A percentile compares a stretch with the other conserved stretches of the same genome.
Evolutionary conservation across 2,113 vertebrate genomes (phyloP).

Genomic region (Edolisoma coerulescens): DNA sequence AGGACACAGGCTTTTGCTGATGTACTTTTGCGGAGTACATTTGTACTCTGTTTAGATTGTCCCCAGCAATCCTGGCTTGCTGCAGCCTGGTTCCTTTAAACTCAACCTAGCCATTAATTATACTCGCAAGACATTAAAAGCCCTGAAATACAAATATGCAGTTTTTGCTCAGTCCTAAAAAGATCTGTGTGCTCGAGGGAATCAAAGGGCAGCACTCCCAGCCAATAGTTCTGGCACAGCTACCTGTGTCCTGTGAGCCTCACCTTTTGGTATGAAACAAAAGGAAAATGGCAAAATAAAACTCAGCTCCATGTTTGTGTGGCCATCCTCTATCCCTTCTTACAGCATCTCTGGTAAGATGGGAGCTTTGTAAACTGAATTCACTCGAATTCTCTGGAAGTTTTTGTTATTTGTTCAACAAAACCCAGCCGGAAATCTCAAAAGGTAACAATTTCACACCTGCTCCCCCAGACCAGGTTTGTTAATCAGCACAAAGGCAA

Average conservation of each 20-base stretch:
- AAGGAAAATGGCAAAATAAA: not conserved
- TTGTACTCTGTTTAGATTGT: not conserved
- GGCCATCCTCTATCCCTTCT: not conserved
- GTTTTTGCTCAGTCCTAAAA: not conserved
- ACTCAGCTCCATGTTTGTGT: not conserved
- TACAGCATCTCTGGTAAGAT: not conserved
- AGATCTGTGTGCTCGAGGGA: not conserved
- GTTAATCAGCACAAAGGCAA: not conserved
- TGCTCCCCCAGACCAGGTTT: not conserved
- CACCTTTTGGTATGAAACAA: not conserved
- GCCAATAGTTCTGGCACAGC: not conserved
- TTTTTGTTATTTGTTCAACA: not conserved
- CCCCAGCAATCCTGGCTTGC: not conserved
- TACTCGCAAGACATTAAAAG: not conserved
- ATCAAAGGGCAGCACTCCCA: not conserved
- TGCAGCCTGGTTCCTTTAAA: not conserved
- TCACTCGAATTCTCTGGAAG: not conserved
- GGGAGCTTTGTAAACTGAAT: not conserved
- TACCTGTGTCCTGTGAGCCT: fast-evolving
- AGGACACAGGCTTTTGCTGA: not conserved
- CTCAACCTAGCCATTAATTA: not conserved
- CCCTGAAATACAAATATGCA: not conserved
- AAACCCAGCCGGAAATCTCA: not conserved
- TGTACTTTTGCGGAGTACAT: no score
- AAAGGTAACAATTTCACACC: not conserved